Evolutionary conservation across 1,140 invertebrate species (phyloP), one percentile per base, ranked within the genome.

Genomic region (Heliconius nattereri): DNA sequence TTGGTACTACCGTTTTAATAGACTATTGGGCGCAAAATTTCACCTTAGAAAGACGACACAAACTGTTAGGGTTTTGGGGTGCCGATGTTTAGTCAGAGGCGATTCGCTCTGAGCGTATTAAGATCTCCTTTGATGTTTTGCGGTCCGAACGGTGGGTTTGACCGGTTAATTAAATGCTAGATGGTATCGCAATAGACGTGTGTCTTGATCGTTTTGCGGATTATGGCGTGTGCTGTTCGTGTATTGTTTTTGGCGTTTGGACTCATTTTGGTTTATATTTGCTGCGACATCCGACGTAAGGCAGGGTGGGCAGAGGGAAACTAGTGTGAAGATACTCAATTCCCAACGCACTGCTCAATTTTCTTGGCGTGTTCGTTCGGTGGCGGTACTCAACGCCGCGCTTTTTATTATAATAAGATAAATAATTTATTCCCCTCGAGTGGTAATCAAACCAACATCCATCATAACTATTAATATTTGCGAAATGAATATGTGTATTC

Each of bases 1-100:
- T 93, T 94, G 91, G 91, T 92, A 91, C 86, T 92, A 89, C 87
- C 85, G 90, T 90, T 94, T 94, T 94, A 94, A 94, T 94, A 92
- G 91, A 89, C 91, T 91, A 93, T 94, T 89, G 92, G 91, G 90
- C 89, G 88, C 9, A 88, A 91, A 91, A 91, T 92, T 90, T 90
- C 86, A 90, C 91, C 88, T 92, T 87, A 85, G 87, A 83, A 91
- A 91, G 90, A 92, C 88, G 89, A 88, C 85, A 90, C 88, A 90
- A 91, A 87, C 91, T 90, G 89, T 88, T 88, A 85, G 87, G 88
- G 87, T 83, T 80, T 5, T 13, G 85, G 20, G 85, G 85, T 87
- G 85, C 85, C 88, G 84, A 90, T 91, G 88, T 89, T 90, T 87
- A 84, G 84, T 82, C 86, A 76, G 87, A 87, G 91, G 87, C 90